Conservation (phyloP, 2,113 vertebrate genomes). For the Pomatorhinus ruficollis region DNA sequence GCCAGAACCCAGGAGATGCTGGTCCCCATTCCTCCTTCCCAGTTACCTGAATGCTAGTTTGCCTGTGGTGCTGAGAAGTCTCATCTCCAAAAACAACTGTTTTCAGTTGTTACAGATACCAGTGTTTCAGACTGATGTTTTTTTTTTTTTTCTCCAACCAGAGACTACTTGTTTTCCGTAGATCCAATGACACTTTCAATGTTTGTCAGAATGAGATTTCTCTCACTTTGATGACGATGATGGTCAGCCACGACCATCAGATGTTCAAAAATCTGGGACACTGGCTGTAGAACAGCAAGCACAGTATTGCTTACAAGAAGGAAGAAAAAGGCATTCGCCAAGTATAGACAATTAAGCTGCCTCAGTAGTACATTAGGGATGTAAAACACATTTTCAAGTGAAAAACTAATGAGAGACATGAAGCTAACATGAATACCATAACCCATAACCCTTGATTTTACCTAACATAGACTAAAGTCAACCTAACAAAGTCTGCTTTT, state of each 20-base stretch:
- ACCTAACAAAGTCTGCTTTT: background rate
- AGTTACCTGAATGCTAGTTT: background rate
- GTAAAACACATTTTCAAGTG: background rate
- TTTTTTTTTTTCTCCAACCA: background rate
- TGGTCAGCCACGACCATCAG: background rate
- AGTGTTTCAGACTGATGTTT: accelerated
- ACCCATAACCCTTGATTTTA: background rate
- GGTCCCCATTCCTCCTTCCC: background rate
- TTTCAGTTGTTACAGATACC: background rate
- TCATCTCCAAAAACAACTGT: background rate
- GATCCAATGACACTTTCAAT: background rate
- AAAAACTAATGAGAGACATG: background rate
- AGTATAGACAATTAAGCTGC: background rate
- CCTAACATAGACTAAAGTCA: background rate
- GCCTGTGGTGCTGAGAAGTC: background rate
- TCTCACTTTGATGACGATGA: background rate
- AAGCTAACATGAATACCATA: background rate
- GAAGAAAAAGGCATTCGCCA: background rate
- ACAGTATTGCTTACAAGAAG: background rate
- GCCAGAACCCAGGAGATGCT: background rate
- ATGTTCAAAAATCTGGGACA: background rate
- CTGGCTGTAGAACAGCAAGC: background rate
- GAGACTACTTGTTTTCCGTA: background rate
- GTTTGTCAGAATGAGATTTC: background rate
- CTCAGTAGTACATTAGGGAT: background rate